Base-by-base conservation (phyloP, 2,113 vertebrate genomes). In the Climacteris rufus region DNA sequence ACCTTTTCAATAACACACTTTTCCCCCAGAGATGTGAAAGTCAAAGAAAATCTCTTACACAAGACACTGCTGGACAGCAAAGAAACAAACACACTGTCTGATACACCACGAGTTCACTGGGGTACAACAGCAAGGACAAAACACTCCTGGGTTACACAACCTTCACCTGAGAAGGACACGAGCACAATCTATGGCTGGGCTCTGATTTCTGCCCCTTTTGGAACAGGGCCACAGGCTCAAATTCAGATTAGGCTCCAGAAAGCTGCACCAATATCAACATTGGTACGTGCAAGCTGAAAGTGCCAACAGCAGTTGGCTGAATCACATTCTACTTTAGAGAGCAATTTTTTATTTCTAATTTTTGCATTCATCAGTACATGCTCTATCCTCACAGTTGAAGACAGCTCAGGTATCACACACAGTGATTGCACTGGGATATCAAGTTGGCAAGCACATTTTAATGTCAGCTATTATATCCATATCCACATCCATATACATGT, bases 281-380 rank as follows among this genome's bases (percentile, higher is more conserved):
- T 13, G 10, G n/a, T 11, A 27, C 1, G 45, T 7, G 25, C 30
- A 69, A 80, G 60, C 9, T 9, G 2, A 2, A 91, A 50, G 39
- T 66, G n/a, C 47, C 50, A 66, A 35, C 0, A 5, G 50, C 66
- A 90, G 35, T 0, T 31, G 40, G 5, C 56, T 22, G 25, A 35
- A 66, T 57, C 35, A 33, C 23, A 7, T 15, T 77, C 27, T 61
- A 20, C 33, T 52, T 40, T 1, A 53, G 2, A 61, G 19, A 25
- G 22, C 1, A 4, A 47, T 18, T 25, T 47, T 69, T 47, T 13
- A 54, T 45, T 27, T 42, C 31, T 35, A 3, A 25, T 23, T 77
- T 80, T 42, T 50, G 31, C 19, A 13, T n/a, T 66, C 19, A 50
- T 35, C 47, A 72, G 17, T 15, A 33, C 8, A 60, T 0, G 0